Evolutionary conservation across 2,113 vertebrate genomes (phyloP).

Genomic region (Otolemur garnettii): DNA sequence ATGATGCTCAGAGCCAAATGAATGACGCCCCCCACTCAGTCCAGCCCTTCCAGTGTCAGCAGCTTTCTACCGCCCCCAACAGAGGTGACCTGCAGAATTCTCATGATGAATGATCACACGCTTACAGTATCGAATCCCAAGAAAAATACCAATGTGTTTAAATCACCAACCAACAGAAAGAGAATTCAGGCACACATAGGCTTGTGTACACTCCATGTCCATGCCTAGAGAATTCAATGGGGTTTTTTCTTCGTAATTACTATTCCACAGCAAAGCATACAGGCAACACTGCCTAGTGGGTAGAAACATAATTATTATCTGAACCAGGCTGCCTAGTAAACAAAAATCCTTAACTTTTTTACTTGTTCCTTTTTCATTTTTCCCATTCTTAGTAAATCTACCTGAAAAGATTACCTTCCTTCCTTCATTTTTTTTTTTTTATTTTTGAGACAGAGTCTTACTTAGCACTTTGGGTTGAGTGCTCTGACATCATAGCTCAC

Average conservation of each 20-base stretch:
- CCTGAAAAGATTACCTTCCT: background rate
- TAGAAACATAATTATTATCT: background rate
- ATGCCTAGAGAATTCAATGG: background rate
- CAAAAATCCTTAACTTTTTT: background rate
- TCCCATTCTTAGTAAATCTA: constrained; percentile 4
- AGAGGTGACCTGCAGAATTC: background rate
- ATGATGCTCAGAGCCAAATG: background rate
- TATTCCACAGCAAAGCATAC: background rate
- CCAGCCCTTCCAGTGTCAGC: background rate
- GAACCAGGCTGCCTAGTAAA: background rate
- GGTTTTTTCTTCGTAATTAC: background rate
- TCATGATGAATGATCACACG: background rate
- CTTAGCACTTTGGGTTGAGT: too few species aligned
- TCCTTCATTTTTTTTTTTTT: background rate
- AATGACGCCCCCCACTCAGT: too few species aligned
- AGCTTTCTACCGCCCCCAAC: background rate
- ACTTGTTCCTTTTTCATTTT: background rate
- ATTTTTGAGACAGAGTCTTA: too few species aligned
- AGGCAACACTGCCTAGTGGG: background rate
- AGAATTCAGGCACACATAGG: background rate
- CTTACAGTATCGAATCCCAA: background rate
- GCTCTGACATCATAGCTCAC: too few species aligned
- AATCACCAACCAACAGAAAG: background rate
- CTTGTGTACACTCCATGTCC: background rate
- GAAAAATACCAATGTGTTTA: background rate